These are phyloP conservation scores for Corythornis leucogaster DNA, from an alignment of 2,797 vertebrate genomes.

Conservation along the genomic window DNA sequence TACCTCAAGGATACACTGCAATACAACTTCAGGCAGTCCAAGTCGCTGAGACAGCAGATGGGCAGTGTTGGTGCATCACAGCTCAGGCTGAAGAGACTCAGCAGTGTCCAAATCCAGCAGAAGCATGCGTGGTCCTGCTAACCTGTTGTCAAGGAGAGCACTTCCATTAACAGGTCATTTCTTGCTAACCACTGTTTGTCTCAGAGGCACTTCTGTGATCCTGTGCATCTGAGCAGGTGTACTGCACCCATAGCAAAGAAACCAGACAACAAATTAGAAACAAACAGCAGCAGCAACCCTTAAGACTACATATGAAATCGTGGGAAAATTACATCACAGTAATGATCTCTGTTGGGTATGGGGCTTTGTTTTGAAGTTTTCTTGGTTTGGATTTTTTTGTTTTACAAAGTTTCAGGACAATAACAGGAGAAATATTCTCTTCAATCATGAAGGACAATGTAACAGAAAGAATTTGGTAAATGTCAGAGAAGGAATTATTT, in stretches of 20 bases:
- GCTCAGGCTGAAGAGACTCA: background rate
- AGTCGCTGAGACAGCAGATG: background rate
- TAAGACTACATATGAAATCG: background rate
- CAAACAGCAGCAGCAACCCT: background rate
- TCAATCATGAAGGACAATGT: background rate
- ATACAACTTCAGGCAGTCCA: background rate
- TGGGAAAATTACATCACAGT: background rate
- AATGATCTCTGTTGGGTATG: background rate
- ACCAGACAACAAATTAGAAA: background rate
- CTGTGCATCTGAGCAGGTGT: background rate
- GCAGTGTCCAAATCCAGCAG: background rate
- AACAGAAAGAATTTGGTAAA: background rate
- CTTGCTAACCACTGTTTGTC: background rate
- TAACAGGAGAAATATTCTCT: background rate
- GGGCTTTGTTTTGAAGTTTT: accelerated
- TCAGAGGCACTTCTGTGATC: background rate
- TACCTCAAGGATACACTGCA: background rate
- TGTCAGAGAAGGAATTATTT: background rate
- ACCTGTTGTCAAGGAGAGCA: background rate
- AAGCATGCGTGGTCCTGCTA: background rate
- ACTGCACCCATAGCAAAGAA: background rate
- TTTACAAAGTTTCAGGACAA: background rate
- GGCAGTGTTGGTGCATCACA: background rate
- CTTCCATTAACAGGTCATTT: background rate
- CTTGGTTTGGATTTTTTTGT: background rate